A percentile compares a stretch with the other conserved stretches of the same genome.
phyloP scores from a whole-genome alignment of 2,113 vertebrate species.

The Panurus biarmicus region DNA sequence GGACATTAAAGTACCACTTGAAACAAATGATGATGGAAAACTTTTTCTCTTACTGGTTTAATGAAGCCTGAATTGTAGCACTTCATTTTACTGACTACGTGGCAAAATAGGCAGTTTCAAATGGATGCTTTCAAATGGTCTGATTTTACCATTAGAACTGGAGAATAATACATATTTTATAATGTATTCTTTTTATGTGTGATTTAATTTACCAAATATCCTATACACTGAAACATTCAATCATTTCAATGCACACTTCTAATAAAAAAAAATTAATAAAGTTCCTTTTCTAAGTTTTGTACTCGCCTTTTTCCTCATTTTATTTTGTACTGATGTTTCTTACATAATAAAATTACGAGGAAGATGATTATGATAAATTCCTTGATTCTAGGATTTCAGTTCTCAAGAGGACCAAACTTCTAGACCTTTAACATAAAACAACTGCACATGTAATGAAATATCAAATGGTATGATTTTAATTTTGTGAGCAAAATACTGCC shows the following conservation, averaged over 20 bases:
- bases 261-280: background rate
- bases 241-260: background rate
- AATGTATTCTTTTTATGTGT: background rate
- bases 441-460: background rate
- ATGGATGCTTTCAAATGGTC: background rate
- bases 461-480: background rate
- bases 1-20: background rate
- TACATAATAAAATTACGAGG: background rate
- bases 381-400: background rate
- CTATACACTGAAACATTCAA: background rate
- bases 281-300: background rate
- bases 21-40: background rate
- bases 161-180: background rate
- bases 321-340: background rate
- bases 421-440: background rate
- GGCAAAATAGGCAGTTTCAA: background rate
- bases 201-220: background rate
- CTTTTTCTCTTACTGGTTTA: background rate
- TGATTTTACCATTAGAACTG: background rate
- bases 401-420: background rate
- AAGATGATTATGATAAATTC: background rate
- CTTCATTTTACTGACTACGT: background rate
- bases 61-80: background rate
- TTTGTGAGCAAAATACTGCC: background rate
- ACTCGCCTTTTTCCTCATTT: background rate